Conservation (phyloP, 2,797 vertebrate species). For the Cygnus olor region DNA sequence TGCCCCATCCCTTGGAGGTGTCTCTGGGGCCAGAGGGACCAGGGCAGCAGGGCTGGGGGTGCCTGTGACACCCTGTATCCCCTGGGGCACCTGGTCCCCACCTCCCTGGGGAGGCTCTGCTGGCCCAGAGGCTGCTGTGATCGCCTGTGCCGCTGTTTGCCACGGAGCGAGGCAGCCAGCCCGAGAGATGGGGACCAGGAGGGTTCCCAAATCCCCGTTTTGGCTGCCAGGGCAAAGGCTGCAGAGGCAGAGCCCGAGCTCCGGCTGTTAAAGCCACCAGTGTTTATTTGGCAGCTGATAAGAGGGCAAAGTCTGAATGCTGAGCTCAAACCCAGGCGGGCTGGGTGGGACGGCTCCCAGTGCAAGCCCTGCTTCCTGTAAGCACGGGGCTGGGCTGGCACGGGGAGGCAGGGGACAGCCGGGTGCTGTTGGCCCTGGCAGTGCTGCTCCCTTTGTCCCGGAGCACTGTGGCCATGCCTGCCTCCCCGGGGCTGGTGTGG, state of each 20-base stretch:
- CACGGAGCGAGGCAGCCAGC: background rate
- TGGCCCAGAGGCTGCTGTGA: rapidly evolving
- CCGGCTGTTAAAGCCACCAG: background rate
- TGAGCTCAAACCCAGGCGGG: rapidly evolving
- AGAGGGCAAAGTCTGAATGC: background rate
- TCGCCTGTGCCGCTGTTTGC: rapidly evolving
- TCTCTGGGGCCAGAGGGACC: background rate
- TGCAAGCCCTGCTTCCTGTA: rapidly evolving
- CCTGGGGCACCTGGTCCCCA: rapidly evolving
- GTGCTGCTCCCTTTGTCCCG: rapidly evolving
- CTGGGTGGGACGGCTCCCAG: background rate
- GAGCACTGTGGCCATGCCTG: background rate
- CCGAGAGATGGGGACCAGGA: background rate
- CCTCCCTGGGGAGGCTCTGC: background rate
- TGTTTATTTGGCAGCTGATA: background rate
- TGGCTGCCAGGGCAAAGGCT: background rate
- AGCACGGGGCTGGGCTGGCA: rapidly evolving
- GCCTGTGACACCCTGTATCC: rapidly evolving
- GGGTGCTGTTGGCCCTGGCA: rapidly evolving
- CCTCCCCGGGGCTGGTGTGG: background rate
- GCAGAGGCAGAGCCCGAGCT: background rate
- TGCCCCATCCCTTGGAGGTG: background rate
- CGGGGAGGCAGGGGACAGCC: background rate
- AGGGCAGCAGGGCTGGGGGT: background rate
- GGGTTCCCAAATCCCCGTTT: background rate